Conservation (phyloP, 1,140 invertebrate genomes). For the Plodia interpunctella region DNA sequence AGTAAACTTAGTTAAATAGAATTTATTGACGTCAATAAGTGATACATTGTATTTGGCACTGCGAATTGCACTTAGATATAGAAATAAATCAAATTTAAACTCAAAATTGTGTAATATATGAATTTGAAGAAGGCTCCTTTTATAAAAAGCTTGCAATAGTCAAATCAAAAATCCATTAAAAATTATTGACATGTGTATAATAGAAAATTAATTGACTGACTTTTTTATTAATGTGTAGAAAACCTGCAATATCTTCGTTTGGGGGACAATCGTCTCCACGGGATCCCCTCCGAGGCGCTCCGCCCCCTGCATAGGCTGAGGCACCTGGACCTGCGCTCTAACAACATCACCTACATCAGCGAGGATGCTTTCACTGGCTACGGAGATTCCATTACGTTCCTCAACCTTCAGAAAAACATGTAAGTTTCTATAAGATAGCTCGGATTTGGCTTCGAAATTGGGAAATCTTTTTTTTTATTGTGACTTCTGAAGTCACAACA, state of each 20-base stretch:
- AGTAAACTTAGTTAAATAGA: too few species aligned
- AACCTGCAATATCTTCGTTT: conserved; percentile 92
- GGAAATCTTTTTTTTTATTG: too few species aligned
- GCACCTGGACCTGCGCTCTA: conserved; percentile 91
- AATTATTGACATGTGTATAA: neutral
- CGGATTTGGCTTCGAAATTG: too few species aligned
- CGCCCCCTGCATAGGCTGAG: conserved; percentile 88
- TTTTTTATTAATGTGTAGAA: conserved; percentile 31
- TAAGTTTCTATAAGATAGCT: too few species aligned
- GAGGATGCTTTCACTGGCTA: conserved; percentile 93
- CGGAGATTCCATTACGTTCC: conserved; percentile 93
- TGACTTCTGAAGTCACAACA: too few species aligned
- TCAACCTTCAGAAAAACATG: conserved; percentile 95
- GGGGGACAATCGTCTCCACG: conserved; percentile 90
- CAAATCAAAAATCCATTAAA: neutral
- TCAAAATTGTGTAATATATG: too few species aligned
- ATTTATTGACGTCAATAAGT: too few species aligned
- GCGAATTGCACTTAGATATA: too few species aligned
- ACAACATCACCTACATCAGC: conserved; percentile 88
- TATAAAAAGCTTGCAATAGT: too few species aligned
- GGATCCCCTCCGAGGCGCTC: conserved; percentile 89
- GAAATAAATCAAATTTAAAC: too few species aligned
- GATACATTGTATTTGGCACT: too few species aligned
- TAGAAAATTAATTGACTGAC: neutral
- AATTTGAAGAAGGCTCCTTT: too few species aligned